Evolutionary conservation across 2,113 vertebrate species (phyloP), one percentile per base, ranked within the genome.

Genomic region (Colius striatus): DNA sequence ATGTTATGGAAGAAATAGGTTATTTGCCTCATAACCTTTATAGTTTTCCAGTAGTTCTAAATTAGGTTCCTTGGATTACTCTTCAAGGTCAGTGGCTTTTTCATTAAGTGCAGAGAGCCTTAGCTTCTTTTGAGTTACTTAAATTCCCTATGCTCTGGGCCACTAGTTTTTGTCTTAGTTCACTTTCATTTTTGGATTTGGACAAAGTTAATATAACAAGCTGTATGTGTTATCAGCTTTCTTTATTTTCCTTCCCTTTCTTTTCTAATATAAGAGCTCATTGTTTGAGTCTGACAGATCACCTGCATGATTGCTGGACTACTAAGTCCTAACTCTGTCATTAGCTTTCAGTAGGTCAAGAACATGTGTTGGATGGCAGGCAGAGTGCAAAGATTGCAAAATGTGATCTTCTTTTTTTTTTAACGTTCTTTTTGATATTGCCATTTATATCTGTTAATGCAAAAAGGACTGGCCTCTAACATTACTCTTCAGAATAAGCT

Each of bases 11-110:
- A 94, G 55, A 89, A 87, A 84, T n/a, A 26, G 6, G 43, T 86
- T 84, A 72, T 92, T 91, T 95, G 43, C 29, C 78, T 82, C 78
- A 36, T 55, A 94, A 90, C 76, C 15, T 65, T 86, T 90, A 92
- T 96, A 54, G 16, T 96, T 95, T 87, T 74, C 72, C 50, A 71
- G 36, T 77, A 55, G 25, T 78, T 96, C 91, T 66, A 92, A 92
- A 97, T 94, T 82, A 86, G 30, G 27, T 89, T 38, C 34, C 32
- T 94, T n/a, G 62, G 72, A 88, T 91, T 62, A 18, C 30, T 88
- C 92, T 91, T 90, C 74, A 95, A 95, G 95, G 70, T 97, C 91
- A 95, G 54, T 92, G 78, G 45, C 78, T 97, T 97, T 96, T 96
- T 80, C 95, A 96, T 97, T 94, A 96, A 94, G 84, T 93, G 95